Percentiles rank a stretch among this genome's conserved stretches.
phyloP scores from a whole-genome alignment of 2,113 vertebrate genomes.

The Sisor rabdophorus region DNA sequence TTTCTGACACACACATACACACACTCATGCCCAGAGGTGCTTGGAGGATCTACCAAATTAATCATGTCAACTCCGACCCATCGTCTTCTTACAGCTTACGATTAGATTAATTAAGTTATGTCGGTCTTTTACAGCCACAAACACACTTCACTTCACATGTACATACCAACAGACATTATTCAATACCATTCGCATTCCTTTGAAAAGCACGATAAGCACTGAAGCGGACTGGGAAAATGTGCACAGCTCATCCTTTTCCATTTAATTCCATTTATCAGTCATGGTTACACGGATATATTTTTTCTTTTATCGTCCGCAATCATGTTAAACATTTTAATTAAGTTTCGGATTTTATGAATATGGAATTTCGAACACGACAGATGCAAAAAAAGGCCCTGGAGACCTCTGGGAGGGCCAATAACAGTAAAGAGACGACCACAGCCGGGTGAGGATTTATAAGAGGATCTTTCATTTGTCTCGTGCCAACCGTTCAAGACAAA shows the following conservation, averaged over 20 bases:
- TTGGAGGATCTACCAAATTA: conserved; percentile 33
- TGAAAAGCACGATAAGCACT: conserved; percentile 11
- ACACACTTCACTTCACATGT: background rate
- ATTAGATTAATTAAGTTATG: conserved; percentile 48
- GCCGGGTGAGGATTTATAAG: conserved; percentile 6
- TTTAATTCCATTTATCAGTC: conserved; percentile 41
- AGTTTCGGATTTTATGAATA: conserved; percentile 22
- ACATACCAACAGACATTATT: conserved; percentile 18
- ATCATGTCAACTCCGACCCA: conserved; percentile 43
- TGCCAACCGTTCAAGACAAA: conserved; percentile 31
- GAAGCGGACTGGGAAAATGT: conserved; percentile 11
- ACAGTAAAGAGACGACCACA: conserved; percentile 14
- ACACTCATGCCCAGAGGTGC: conserved; percentile 27
- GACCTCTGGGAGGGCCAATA: conserved; percentile 12
- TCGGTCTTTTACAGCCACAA: conserved; percentile 13
- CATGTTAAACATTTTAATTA: conserved; percentile 61
- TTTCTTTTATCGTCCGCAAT: conserved; percentile 53
- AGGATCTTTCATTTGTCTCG: conserved; percentile 29
- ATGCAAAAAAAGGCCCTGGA: conserved; percentile 26
- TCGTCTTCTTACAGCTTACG: conserved; percentile 31
- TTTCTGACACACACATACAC: conserved; percentile 12
- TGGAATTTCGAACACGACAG: conserved; percentile 12
- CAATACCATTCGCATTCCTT: conserved; percentile 14
- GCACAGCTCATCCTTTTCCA: conserved; percentile 25
- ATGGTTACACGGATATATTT: conserved; percentile 23